Percentiles rank a stretch among this genome's conserved stretches.
Evolutionary conservation across 2,113 vertebrate genomes (phyloP).

Genomic region (Malurus alboscapulatus): DNA sequence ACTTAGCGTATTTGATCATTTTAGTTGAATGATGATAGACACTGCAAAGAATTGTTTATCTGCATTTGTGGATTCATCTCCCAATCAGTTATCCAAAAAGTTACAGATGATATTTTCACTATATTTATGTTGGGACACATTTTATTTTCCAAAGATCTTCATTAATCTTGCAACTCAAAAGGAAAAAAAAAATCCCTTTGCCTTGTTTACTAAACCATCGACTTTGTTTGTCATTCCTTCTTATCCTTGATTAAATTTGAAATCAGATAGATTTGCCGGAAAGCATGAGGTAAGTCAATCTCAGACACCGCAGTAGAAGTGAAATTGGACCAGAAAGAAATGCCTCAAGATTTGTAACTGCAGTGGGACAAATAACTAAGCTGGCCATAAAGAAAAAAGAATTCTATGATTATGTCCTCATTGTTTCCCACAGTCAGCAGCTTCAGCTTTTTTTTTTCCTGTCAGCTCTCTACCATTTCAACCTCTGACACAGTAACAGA

Average conservation of each 20-base stretch:
- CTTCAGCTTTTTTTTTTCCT: background rate
- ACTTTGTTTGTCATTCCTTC: constrained; percentile 12
- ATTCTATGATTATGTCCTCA: background rate
- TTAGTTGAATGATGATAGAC: constrained; percentile 52
- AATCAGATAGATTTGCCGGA: background rate
- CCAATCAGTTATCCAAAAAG: constrained; percentile 28
- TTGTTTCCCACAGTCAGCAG: background rate
- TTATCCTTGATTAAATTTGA: constrained; percentile 31
- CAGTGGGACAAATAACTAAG: background rate
- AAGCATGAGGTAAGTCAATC: background rate
- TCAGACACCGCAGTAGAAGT: background rate
- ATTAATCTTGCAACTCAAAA: constrained; percentile 29
- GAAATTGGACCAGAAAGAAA: background rate
- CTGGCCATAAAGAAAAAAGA: background rate
- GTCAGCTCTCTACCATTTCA: background rate
- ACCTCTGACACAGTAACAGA: background rate
- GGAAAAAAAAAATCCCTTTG: background rate
- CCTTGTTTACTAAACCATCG: background rate
- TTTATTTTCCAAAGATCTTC: constrained; percentile 13
- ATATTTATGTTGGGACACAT: background rate
- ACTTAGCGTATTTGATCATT: constrained; percentile 37
- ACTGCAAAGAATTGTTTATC: constrained; percentile 27
- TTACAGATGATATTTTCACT: background rate
- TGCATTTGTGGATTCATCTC: constrained; percentile 24
- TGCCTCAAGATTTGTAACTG: background rate